Evolutionary conservation across 2,888 invertebrate genomes (phyloP), one percentile per base, ranked within the genome.

Genomic region (Atrina japonica): DNA sequence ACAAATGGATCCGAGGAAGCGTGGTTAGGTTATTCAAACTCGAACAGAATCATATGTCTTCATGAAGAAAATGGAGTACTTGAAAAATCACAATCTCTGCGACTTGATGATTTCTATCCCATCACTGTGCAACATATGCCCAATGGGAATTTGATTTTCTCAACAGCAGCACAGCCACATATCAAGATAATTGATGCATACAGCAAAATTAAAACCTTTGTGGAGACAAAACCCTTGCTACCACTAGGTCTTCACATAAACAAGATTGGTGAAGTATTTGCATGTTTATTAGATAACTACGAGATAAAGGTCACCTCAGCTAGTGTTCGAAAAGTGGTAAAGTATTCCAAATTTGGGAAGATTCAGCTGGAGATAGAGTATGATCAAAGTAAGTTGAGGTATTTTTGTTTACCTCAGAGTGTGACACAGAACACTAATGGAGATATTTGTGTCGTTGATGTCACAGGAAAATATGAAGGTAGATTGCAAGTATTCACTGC

Each of bases 401-500:
- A 49, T 21, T 61, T 61, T 30, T 23, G 21, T n/a, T 29, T 61
- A 18, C 61, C 61, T 21, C 61, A 61, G 14, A 61, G 49, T 30
- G 61, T 61, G 2, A 61, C 49, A 1, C 49, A 61, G 47, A 61
- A 61, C 30, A 25, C 23, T 1, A 61, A 61, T 23, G 21, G 29
- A 18, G 61, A 61, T 21, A 35, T 61, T 21, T 61, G 61, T 16
- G 61, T 61, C 18, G 49, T 61, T n/a, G 61, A 61, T n/a, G 49
- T 61, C 29, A 35, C 30, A n/a, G 49, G 30, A 29, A 29, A 18
- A 2, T 49, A 61, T 21, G 11, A 61, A 11, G 49, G 61, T 16
- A 21, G 61, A 16, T 27, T 61, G 23, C 9, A 49, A 6, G 61
- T 61, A 3, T 61, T 61, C 16, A 21, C 25, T 30, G 18, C n/a